Conservation (phyloP, 2,888 invertebrate species). For the Ethmia dodecea region DNA sequence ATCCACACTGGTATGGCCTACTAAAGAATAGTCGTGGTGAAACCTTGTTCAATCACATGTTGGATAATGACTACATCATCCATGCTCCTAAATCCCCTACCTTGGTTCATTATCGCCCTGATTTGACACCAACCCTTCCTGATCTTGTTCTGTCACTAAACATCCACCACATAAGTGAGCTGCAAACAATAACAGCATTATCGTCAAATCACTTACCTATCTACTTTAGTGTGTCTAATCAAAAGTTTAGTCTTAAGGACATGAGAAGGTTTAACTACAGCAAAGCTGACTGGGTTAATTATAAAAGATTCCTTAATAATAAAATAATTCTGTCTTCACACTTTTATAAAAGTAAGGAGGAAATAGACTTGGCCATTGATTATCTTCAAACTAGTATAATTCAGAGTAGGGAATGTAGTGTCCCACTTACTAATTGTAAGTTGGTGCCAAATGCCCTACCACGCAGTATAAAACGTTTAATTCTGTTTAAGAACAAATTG, state of each 20-base stretch:
- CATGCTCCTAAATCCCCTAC: slow-evolving; percentile 1
- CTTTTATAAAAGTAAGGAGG: background rate
- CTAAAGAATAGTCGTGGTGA: slow-evolving; percentile 2
- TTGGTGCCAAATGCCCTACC: background rate
- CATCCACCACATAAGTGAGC: background rate
- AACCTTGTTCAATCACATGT: slow-evolving; percentile 2
- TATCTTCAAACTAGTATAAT: background rate
- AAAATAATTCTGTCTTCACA: background rate
- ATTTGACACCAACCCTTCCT: slow-evolving; percentile 1
- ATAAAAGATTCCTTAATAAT: background rate
- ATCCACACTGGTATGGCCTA: slow-evolving; percentile 2
- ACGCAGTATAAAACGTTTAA: slow-evolving; percentile 1
- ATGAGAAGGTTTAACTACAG: background rate
- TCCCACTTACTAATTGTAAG: background rate
- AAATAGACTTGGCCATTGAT: background rate
- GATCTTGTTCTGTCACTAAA: slow-evolving; percentile 2
- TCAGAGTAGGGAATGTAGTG: background rate
- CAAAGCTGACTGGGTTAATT: slow-evolving; percentile 4
- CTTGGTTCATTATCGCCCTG: slow-evolving; percentile 1
- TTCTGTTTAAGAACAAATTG: slow-evolving; percentile 4
- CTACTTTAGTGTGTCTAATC: background rate
- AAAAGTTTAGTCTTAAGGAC: background rate
- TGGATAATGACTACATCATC: slow-evolving; percentile 1
- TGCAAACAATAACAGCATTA: slow-evolving; percentile 1
- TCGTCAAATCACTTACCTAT: slow-evolving; percentile 14